Evolutionary conservation across 2,797 vertebrate species (phyloP).

Genomic region (Podarcis siculus): DNA sequence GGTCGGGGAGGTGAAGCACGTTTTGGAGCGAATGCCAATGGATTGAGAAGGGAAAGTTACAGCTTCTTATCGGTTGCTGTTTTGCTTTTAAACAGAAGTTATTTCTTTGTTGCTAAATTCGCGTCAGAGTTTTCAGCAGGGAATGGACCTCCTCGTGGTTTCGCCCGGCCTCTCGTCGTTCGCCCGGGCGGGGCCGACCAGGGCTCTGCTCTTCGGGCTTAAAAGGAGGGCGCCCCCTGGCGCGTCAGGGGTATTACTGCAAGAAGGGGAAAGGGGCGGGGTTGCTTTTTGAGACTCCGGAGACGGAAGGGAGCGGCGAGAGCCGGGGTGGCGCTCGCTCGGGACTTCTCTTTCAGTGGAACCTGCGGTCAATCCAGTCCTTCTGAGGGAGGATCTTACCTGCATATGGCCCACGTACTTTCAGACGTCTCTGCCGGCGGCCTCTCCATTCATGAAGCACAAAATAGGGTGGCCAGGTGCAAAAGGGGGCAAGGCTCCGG

Average conservation of each 20-base stretch:
- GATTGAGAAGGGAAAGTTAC: not conserved
- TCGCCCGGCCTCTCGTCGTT: not conserved
- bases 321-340: too few species aligned
- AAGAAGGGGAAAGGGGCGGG: not conserved
- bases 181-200: not conserved
- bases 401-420: not conserved
- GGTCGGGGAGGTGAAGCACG: too few species aligned
- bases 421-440: not conserved
- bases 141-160: not conserved
- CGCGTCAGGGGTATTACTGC: not conserved
- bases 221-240: slow-evolving; percentile 53
- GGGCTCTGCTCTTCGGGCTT: slow-evolving; percentile 46
- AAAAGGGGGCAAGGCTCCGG: too few species aligned
- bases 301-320: not conserved
- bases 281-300: not conserved
- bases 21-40: not conserved
- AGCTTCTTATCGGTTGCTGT: too few species aligned
- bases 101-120: too few species aligned
- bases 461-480: too few species aligned
- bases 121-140: not conserved
- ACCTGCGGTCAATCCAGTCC: not conserved
- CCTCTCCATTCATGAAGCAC: not conserved
- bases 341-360: not conserved
- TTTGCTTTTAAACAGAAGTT: too few species aligned
- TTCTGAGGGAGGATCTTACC: not conserved